Conservation (phyloP, 2,113 vertebrate species). For the Emberiza fucata region DNA sequence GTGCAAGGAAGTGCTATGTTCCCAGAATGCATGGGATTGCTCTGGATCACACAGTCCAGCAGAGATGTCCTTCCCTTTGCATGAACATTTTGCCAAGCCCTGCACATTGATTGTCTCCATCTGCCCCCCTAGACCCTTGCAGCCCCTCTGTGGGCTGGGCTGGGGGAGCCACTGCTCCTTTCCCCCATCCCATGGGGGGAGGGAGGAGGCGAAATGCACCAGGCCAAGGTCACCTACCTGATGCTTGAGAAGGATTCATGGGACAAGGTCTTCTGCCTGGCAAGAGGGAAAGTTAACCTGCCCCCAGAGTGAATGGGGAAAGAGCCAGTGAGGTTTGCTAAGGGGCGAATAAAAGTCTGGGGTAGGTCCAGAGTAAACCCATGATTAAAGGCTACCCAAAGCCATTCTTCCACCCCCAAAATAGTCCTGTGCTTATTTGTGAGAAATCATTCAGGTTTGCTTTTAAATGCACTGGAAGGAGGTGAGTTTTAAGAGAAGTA, state of each 20-base stretch:
- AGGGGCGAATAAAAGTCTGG: background rate
- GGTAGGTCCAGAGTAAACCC: background rate
- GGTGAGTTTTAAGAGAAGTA: background rate
- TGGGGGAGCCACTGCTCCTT: background rate
- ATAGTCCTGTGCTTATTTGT: background rate
- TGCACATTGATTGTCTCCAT: rapidly evolving
- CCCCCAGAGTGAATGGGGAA: background rate
- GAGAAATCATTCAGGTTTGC: background rate
- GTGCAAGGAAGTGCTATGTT: rapidly evolving
- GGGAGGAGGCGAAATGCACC: background rate
- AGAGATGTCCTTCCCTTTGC: background rate
- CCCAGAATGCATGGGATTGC: background rate
- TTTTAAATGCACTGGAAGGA: background rate
- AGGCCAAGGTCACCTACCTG: rapidly evolving
- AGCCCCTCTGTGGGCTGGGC: background rate
- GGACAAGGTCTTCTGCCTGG: background rate
- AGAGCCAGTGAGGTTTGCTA: background rate
- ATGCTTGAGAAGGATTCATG: background rate
- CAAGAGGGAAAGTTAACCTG: background rate
- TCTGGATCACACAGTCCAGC: background rate
- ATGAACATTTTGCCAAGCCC: background rate
- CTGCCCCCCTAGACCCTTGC: rapidly evolving
- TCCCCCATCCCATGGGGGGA: background rate
- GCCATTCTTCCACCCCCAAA: background rate
- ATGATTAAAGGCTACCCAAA: background rate